Percentiles rank a stretch among this genome's conserved stretches.
Conservation (phyloP, 2,797 vertebrate species). For the Rhinella marina region DNA sequence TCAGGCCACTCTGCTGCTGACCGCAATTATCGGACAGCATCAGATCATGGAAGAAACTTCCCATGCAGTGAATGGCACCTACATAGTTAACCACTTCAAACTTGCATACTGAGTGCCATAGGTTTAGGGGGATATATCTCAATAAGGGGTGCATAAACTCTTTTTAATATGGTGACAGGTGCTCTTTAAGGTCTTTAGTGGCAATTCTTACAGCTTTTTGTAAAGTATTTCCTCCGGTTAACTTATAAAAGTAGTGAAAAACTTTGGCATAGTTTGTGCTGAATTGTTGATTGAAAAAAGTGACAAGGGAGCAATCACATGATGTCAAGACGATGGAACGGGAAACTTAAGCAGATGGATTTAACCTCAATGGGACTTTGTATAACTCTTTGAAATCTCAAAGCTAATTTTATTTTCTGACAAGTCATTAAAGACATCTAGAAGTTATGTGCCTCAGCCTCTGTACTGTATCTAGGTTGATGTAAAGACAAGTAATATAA, state of each 20-base stretch:
- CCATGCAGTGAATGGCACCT: too few species aligned
- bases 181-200: too few species aligned
- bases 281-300: constrained; percentile 42
- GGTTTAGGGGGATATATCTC: too few species aligned
- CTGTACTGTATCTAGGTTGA: neutral
- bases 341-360: constrained; percentile 35
- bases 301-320: constrained; percentile 33
- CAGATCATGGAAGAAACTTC: too few species aligned
- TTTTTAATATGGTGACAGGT: too few species aligned
- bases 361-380: constrained; percentile 15
- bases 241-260: neutral
- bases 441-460: constrained; percentile 31
- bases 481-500: constrained; percentile 13
- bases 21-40: too few species aligned
- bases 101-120: too few species aligned
- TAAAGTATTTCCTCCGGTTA: neutral
- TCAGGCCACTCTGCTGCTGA: too few species aligned
- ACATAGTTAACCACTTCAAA: too few species aligned
- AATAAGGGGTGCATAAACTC: too few species aligned
- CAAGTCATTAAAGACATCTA: constrained; percentile 43
- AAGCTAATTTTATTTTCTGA: constrained; percentile 48
- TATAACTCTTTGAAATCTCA: constrained; percentile 24
- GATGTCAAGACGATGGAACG: constrained; percentile 33
- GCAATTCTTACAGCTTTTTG: neutral
- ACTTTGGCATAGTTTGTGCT: constrained; percentile 30